Evolutionary conservation across 2,113 vertebrate genomes (phyloP), one percentile per base, ranked within the genome.

Genomic region (Tachuris rubrigastra): DNA sequence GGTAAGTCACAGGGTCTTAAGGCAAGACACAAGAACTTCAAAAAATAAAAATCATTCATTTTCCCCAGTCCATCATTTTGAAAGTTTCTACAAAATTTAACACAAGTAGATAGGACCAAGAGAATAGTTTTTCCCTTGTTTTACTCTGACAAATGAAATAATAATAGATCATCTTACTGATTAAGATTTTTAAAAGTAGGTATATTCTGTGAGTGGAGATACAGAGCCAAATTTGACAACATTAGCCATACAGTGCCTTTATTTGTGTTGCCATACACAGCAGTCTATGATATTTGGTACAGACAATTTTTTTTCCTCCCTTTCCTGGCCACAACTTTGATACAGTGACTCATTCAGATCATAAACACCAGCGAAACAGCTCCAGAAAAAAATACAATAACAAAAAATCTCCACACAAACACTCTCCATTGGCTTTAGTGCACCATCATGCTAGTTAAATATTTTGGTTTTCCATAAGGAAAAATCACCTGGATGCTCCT

Each of bases 41-140:
- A 95, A 95, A 97, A 96, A 91, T 94, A 94, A 93, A 97, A 97
- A 96, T 92, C 78, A 97, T 93, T 96, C 62, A 74, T 96, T 96
- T 95, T 96, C 87, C 83, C 83, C 94, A 97, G 89, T 71, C 94
- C 96, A 96, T 96, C 95, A 96, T 96, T 97, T 94, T 11, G 14
- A 87, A 87, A 77, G 82, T 97, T 97, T 95, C 86, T 89, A 76
- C 78, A 95, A 97, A 98, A 97, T 95, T 96, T 96, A 97, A 90
- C 91, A 95, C 85, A 88, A 49, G 76, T 84, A 94, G 94, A n/a
- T 94, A 97, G 96, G 87, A 94, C 84, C 92, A 95, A 94, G 82
- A 96, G 35, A 90, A 85, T 65, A 85, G 72, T 92, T 37, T 9
- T 3, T 0, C 4, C 14, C 9, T 78, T 42, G 7, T 95, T 97